These are phyloP conservation scores for Papilio helenus DNA, from an alignment of 1,140 invertebrate species.

Conservation along the genomic window DNA sequence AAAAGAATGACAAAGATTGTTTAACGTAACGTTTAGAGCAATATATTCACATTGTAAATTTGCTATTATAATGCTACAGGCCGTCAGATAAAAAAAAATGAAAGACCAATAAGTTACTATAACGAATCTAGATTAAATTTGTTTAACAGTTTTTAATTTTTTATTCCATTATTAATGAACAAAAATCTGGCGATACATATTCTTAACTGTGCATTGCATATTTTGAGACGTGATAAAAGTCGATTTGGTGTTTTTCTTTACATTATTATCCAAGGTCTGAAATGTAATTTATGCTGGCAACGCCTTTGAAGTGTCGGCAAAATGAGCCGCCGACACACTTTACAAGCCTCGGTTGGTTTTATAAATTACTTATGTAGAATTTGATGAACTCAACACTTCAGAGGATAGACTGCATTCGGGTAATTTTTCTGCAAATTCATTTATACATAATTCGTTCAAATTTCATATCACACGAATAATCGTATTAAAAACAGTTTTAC, in stretches of 20 bases:
- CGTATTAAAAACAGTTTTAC: background rate
- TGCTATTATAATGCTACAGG: background rate
- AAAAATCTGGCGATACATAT: background rate
- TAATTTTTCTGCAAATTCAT: background rate
- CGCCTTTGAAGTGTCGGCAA: slow-evolving; percentile 29
- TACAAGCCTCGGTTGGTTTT: slow-evolving; percentile 18
- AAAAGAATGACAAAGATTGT: background rate
- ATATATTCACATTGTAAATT: background rate
- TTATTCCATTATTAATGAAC: background rate
- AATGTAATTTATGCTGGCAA: slow-evolving; percentile 30
- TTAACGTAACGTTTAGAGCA: background rate
- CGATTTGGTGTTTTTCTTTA: slow-evolving; percentile 12
- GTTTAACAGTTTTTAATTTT: no score
- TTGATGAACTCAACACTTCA: background rate
- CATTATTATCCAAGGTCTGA: slow-evolving; percentile 26
- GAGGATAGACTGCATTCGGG: background rate
- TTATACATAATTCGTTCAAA: background rate
- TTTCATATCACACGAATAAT: background rate
- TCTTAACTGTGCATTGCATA: background rate
- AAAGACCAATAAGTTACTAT: no score
- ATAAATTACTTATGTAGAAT: slow-evolving; percentile 21
- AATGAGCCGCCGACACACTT: slow-evolving; percentile 19
- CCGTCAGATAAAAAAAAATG: no score
- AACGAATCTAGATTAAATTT: no score
- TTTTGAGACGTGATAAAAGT: background rate